Conservation (phyloP, 2,888 invertebrate species). For the Cryptocephalus moraei region DNA sequence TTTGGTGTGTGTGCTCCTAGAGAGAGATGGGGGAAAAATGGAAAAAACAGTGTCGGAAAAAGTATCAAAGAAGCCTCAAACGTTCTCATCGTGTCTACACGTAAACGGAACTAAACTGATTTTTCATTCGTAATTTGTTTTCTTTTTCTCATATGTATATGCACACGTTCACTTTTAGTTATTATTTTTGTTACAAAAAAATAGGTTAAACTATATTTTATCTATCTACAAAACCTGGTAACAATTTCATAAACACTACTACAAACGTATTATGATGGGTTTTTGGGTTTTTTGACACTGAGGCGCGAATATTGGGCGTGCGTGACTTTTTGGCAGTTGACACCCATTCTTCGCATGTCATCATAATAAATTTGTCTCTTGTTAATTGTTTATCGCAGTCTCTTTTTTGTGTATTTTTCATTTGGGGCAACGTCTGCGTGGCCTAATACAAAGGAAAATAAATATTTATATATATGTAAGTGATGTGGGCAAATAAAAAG, state of each 20-base stretch:
- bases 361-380: slow-evolving; percentile 39
- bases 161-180: slow-evolving; percentile 13
- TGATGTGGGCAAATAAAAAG: no score
- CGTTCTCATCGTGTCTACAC: slow-evolving; percentile 21
- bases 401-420: slow-evolving; percentile 33
- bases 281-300: no score
- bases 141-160: slow-evolving; percentile 7
- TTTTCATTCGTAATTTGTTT: slow-evolving; percentile 1
- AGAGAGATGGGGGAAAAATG: slow-evolving; percentile 21
- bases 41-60: slow-evolving; percentile 14
- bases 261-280: slow-evolving; percentile 36
- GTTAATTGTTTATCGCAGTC: slow-evolving; percentile 43
- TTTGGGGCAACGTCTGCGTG: slow-evolving; percentile 28
- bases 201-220: slow-evolving; percentile 31
- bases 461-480: not conserved
- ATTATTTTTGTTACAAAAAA: slow-evolving; percentile 33
- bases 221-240: slow-evolving; percentile 34
- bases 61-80: slow-evolving; percentile 26
- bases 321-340: no score
- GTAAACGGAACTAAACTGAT: not conserved
- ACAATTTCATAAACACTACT: slow-evolving; percentile 32
- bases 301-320: no score
- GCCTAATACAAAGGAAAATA: slow-evolving; percentile 8
- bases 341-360: slow-evolving; percentile 21
- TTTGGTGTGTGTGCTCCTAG: slow-evolving; percentile 3